These are phyloP conservation scores for Taurulus bubalis DNA, from an alignment of 2,113 vertebrate genomes.

Conservation along the genomic window DNA sequence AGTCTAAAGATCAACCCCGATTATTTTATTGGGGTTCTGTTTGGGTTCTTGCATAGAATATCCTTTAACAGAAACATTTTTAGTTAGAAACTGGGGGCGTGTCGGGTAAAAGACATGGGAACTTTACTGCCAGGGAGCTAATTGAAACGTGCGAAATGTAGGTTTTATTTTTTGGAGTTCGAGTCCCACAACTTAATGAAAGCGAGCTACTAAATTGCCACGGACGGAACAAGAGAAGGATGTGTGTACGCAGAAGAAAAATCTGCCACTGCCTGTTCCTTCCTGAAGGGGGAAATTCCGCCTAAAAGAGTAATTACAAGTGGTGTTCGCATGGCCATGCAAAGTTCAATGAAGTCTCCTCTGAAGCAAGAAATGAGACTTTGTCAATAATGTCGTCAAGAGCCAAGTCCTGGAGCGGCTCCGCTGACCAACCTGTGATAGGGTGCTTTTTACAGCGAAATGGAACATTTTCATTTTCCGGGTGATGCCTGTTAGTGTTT, in stretches of 20 bases:
- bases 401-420: conserved; percentile 44
- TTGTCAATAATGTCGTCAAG: conserved; percentile 59
- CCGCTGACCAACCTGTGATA: conserved; percentile 46
- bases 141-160: not conserved
- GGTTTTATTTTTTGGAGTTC: not conserved
- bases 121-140: not conserved
- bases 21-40: not conserved
- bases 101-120: not conserved
- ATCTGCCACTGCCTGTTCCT: conserved; percentile 1
- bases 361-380: conserved; percentile 65
- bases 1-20: not conserved
- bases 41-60: not conserved
- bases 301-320: conserved; percentile 35
- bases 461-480: conserved; percentile 51
- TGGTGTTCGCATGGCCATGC: conserved; percentile 28
- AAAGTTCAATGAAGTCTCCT: conserved; percentile 58
- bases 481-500: conserved; percentile 54
- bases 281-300: conserved; percentile 23
- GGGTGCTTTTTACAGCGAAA: conserved; percentile 33
- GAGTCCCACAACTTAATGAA: conserved; percentile 8
- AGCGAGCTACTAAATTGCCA: not conserved
- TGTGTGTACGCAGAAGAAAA: not conserved
- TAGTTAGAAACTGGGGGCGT: not conserved
- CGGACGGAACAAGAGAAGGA: not conserved
- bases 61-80: not conserved